Base-by-base conservation (phyloP, 2,888 invertebrate species). In the Meta bourneti region DNA sequence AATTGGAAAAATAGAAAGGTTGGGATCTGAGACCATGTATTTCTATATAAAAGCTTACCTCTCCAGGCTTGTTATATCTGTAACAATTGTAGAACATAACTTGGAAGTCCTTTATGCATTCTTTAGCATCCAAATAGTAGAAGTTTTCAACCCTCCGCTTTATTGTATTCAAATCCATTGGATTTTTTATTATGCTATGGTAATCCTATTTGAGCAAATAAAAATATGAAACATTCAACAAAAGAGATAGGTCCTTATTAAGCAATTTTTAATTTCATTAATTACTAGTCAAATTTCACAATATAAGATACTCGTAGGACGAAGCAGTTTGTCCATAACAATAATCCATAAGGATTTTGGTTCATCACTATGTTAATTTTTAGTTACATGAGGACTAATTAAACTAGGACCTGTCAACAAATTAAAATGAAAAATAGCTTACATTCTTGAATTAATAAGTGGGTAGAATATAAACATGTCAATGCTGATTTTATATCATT, bases 51-150 rank as follows among this genome's bases (percentile, higher is more conserved):
- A 85, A 48, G 89, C 93, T 94, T 93, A 95, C 95, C 94, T 99
- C 99, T 92, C 98, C 99, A 77, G 98, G 98, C 95, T 99, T 99
- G 96, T 99, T 99, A 96, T 99, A 99, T 90, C 98, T 97, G 94
- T 99, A 99, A 95, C 99, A 99, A 95, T 99, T 99, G 93, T 97
- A 97, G 95, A 99, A 99, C 98, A 99, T 98, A 54, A 97, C 98
- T 95, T 98, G 98, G 96, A 99, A 98, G 95, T 99, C 99, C 95
- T 98, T 97, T 94, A 99, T 97, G 95, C 99, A 98, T 96, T 99
- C 99, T 95, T 97, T 97, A 91, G 98, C 98, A 93, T 97, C 97
- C 96, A 97, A 97, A 95, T 99, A 99, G 95, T 98, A 99, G 94
- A 97, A 97, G 95, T 98, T 98, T 95, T 99, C 99, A 94, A 99